Base-by-base conservation (phyloP, 2,888 invertebrate genomes). In the Nezara viridula region DNA sequence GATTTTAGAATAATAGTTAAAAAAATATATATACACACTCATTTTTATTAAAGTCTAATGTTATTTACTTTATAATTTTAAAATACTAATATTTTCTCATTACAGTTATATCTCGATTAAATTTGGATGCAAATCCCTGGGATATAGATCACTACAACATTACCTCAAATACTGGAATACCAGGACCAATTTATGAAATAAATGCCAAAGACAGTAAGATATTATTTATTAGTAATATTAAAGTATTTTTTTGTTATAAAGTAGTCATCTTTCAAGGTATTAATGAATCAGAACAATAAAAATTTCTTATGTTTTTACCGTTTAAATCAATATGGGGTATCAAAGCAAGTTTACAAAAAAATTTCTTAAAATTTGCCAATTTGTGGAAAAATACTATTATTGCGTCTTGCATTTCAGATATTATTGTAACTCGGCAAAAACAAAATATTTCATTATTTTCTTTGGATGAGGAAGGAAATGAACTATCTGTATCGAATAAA, bases 361-460 rank as follows among this genome's bases (percentile, higher is more conserved):
- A n/a, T 55, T n/a, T 55, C n/a, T 55, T 55, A 24, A 21, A 3
- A 50, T n/a, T n/a, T n/a, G n/a, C n/a, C n/a, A n/a, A n/a, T n/a
- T n/a, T n/a, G n/a, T n/a, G n/a, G n/a, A n/a, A n/a, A n/a, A n/a
- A n/a, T n/a, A n/a, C n/a, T n/a, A n/a, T n/a, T n/a, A n/a, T 3
- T 9, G 27, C 16, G 14, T 16, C 37, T 73, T 73, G 6, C 21
- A 0, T 88, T 88, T 49, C 88, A 88, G 88, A 73, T 77, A 16
- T 88, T 27, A 32, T 88, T 9, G 19, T 88, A 37, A 32, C 88
- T 47, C 27, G 88, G 27, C 88, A 88, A 27, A 88, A 73, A 47
- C 40, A 47, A 9, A n/a, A n/a, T 32, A n/a, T 88, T 49, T 88
- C 60, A 14, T 44, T 88, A 14, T 88, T 88, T 50, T 88, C 88